These are phyloP conservation scores for Caenorhabditis imperialis DNA, from an alignment of 2,888 invertebrate genomes.

Conservation along the genomic window DNA sequence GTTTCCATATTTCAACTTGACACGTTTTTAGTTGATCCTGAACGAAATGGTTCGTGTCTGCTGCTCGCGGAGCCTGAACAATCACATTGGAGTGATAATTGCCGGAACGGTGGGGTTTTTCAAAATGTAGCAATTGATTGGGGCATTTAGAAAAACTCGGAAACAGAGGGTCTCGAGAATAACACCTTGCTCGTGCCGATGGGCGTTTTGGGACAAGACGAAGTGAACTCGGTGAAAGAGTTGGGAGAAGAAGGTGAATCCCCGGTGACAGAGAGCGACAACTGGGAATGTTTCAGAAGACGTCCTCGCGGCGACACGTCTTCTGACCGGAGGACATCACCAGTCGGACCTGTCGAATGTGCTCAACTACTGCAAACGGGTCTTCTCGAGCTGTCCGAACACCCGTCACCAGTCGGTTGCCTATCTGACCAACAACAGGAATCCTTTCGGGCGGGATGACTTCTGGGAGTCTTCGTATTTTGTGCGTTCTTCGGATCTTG, in stretches of 20 bases:
- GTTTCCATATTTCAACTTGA: background rate
- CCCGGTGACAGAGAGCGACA: background rate
- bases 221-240: constrained; percentile 46
- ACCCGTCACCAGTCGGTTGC: constrained; percentile 53
- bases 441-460: constrained; percentile 53
- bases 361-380: constrained; percentile 45
- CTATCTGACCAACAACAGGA: constrained; percentile 48
- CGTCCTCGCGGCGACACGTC: background rate
- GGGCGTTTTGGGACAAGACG: constrained; percentile 55
- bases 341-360: constrained; percentile 37
- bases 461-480: constrained; percentile 50
- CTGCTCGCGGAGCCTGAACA: constrained; percentile 53
- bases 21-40: constrained; percentile 25
- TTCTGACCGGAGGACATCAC: constrained; percentile 18
- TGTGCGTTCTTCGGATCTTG: constrained; percentile 3
- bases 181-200: constrained; percentile 35
- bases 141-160: constrained; percentile 11
- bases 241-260: constrained; percentile 46
- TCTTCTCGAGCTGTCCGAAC: constrained; percentile 45
- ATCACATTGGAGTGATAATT: constrained; percentile 61
- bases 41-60: constrained; percentile 55
- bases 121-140: background rate
- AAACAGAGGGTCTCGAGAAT: constrained; percentile 35
- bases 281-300: constrained; percentile 29
- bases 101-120: constrained; percentile 55